These are phyloP conservation scores for Drosophila sulfurigaster DNA, from an alignment of 1,140 invertebrate species.

Conservation along the genomic window DNA sequence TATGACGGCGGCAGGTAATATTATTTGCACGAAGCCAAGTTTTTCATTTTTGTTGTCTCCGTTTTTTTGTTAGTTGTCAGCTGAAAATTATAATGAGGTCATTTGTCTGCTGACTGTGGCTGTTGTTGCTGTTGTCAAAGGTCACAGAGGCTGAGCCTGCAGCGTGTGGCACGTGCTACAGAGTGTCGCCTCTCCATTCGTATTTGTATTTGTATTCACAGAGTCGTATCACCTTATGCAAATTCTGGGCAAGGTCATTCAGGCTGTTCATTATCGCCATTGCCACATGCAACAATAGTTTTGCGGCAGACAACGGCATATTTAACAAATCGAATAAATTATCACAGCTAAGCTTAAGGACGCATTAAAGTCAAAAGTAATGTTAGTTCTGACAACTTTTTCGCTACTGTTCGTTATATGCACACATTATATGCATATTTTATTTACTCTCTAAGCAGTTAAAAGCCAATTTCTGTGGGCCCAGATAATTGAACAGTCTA, in stretches of 20 bases:
- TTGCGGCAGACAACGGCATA: neutral
- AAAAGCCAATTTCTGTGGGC: conserved; percentile 4
- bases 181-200: conserved; percentile 20
- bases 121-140: conserved; percentile 48
- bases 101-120: conserved; percentile 39
- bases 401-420: neutral
- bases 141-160: conserved; percentile 36
- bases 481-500: neutral
- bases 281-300: conserved; percentile 22
- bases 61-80: conserved; percentile 11
- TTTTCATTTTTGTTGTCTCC: conserved; percentile 21
- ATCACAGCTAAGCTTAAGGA: conserved; percentile 7
- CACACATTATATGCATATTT: neutral
- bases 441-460: neutral
- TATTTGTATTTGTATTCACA: conserved; percentile 15
- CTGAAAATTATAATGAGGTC: conserved; percentile 50
- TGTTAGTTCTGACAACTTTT: conserved; percentile 3
- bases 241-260: conserved; percentile 66
- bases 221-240: conserved; percentile 30
- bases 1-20: conserved; percentile 24
- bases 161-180: conserved; percentile 56
- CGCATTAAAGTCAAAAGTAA: conserved; percentile 26
- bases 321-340: conserved; percentile 35
- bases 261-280: conserved; percentile 67
- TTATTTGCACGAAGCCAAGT: conserved; percentile 31